phyloP scores from a whole-genome alignment of 2,888 invertebrate species.

The Leptarthrus brevirostris region DNA sequence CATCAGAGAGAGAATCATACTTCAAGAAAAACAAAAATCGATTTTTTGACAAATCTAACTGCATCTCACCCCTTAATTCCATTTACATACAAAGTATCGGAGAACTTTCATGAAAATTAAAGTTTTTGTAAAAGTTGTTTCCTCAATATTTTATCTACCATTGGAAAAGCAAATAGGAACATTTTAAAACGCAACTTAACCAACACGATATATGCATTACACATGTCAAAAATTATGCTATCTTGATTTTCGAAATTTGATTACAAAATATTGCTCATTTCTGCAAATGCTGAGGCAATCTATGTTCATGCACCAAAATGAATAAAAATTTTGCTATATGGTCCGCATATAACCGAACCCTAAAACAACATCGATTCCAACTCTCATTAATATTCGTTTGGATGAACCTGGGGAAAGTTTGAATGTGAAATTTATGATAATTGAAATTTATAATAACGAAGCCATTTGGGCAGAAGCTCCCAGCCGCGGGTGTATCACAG shows the following conservation, averaged over 20 bases:
- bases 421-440: slow-evolving; percentile 52
- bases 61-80: too few relatives aligned
- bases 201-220: slow-evolving; percentile 5
- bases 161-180: too few relatives aligned
- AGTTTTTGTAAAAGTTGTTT: too few relatives aligned
- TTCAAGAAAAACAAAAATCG: too few relatives aligned
- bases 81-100: too few relatives aligned
- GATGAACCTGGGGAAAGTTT: slow-evolving; percentile 43
- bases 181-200: too few relatives aligned
- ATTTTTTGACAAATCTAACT: too few relatives aligned
- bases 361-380: slow-evolving; percentile 37
- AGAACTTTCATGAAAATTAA: too few relatives aligned
- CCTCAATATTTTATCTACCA: too few relatives aligned
- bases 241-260: slow-evolving; percentile 21
- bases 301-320: neutral
- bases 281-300: slow-evolving; percentile 16
- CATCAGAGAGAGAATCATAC: too few relatives aligned
- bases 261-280: slow-evolving; percentile 30
- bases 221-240: slow-evolving; percentile 29
- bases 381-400: slow-evolving; percentile 51
- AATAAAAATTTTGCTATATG: neutral
- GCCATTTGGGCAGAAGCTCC: slow-evolving; percentile 19
- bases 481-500: neutral
- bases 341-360: slow-evolving; percentile 16
- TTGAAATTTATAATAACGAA: slow-evolving; percentile 51